Base-by-base conservation (phyloP, 2,888 invertebrate species). In the Blastobasis adustella region DNA sequence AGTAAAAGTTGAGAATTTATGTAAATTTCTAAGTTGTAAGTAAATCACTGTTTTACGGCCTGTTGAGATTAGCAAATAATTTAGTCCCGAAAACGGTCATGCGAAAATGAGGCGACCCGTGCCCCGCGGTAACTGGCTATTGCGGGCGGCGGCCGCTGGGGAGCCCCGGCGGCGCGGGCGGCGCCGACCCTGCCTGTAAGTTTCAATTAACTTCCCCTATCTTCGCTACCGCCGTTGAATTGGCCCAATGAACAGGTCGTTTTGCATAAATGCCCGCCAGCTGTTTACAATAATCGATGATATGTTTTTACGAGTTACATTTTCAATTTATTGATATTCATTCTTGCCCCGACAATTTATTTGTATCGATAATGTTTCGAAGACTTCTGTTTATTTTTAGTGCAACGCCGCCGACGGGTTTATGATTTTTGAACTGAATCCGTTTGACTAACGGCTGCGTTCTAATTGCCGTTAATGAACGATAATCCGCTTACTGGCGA, bases 281-380 rank as follows among this genome's bases (percentile, higher is more conserved):
- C 85, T 83, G 84, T 83, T 85, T 84, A 86, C 82, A 83, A 79
- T 82, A 82, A 86, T 84, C 83, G 82, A 84, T 82, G 79, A 84
- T 83, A 84, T 81, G 82, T 84, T 85, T 85, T 85, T 84, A 86
- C 75, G 78, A 79, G 79, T 81, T 71, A 75, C 79, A 76, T 79
- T 81, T 83, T 79, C 82, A 84, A 87, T 85, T 85, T 87, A 85
- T 84, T 77, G 79, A 80, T 82, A 81, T 81, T 80, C 76, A 74
- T 82, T 82, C 79, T 72, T 71, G 73, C 73, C 67, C 76, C 68
- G 73, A 80, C 82, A 82, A 85, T 86, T 84, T 85, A 86, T 85
- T 80, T 78, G 76, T 81, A 79, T 80, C 73, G 81, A 79, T 83
- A 78, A 80, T 81, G 73, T 67, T 76, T 75, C 66, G 76, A 77